Evolutionary conservation across 2,888 invertebrate species (phyloP), one percentile per base, ranked within the genome.

Genomic region (Xestia xanthographa): DNA sequence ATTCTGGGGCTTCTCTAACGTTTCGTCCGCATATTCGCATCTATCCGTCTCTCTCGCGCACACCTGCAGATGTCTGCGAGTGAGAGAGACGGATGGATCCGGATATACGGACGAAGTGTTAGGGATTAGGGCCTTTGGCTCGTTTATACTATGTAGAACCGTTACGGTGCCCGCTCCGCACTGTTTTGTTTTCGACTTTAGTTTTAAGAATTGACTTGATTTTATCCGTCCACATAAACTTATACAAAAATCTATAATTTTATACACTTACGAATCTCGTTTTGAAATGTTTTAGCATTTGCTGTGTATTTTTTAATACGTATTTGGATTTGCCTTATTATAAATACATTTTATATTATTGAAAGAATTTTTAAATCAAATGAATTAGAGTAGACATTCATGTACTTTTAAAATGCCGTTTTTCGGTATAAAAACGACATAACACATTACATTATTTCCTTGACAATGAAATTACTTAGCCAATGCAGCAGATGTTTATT

Each of bases 151-250:
- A 56, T 14, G n/a, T 56, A 56, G 12, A 26, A 56, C 14, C 53
- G n/a, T 53, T 2, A 5, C 2, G 20, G 29, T 20, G 20, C 20
- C 34, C 45, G 4, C 29, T 83, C 43, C 56, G 0, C 0, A 48
- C 43, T 63, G 34, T 12, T 26, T 48, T 43, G 79, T 67, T 79
- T 69, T 45, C 34, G 70, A 9, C 43, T 17, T 22, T 84, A 73
- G 26, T 66, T 53, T 0, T 80, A 73, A 84, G 85, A 62, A 70
- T 41, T 34, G 81, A 84, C 80, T 74, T 34, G 22, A 50, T 66
- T 60, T 4, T 20, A 26, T 82, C 81, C 81, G 81, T 82, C 81
- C 81, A 80, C 45, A 66, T 45, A 62, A 38, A 62, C 22, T 29
- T 62, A 38, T 14, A 62, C 6, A 62, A 34, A 60, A 38, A 38